These are phyloP conservation scores for Megatriorchis doriae DNA, from an alignment of 2,113 vertebrate genomes.

Conservation along the genomic window DNA sequence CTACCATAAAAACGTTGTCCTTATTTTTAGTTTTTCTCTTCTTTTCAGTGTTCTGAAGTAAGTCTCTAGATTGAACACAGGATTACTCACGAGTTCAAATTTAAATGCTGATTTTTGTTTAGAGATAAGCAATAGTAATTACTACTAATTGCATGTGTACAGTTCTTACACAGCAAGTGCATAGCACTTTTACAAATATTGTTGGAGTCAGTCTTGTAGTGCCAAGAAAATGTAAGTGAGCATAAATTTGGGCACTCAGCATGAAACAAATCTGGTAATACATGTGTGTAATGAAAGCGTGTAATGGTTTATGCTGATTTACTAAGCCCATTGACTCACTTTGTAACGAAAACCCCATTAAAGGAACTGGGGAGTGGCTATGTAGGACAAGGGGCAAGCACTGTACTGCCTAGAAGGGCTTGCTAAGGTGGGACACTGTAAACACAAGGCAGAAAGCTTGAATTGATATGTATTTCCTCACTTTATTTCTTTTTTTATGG, in stretches of 20 bases:
- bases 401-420: background rate
- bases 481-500: background rate
- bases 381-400: background rate
- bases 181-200: background rate
- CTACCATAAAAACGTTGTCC: background rate
- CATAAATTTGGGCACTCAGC: background rate
- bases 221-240: background rate
- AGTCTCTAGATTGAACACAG: background rate
- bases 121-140: background rate
- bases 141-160: background rate
- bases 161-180: background rate
- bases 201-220: background rate
- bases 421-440: background rate
- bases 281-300: background rate
- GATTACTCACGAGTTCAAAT: background rate
- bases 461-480: background rate
- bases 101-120: background rate
- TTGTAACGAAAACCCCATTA: background rate
- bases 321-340: constrained; percentile 22
- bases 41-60: background rate
- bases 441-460: background rate
- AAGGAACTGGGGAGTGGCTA: background rate
- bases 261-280: background rate
- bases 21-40: background rate
- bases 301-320: background rate